Evolutionary conservation across 2,888 invertebrate genomes (phyloP).

Genomic region (Chrysomela aeneicollis): DNA sequence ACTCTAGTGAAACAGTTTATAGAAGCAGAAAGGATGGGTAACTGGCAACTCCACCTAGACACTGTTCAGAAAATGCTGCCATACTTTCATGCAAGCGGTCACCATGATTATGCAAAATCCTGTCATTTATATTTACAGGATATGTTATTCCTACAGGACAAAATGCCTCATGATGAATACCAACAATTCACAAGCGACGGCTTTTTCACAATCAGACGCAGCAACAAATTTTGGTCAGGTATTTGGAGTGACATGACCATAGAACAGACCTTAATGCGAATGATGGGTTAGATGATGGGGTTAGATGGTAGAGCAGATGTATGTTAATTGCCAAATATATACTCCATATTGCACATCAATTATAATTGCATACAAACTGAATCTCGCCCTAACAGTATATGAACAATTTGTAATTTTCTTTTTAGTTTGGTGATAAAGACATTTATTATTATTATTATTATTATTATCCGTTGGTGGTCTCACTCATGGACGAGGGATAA

Average conservation of each 20-base stretch:
- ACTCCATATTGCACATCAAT: too few relatives aligned
- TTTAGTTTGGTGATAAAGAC: too few relatives aligned
- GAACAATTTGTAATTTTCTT: too few relatives aligned
- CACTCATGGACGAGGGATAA: slow-evolving; percentile 36
- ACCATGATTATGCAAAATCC: slow-evolving; percentile 34
- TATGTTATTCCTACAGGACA: slow-evolving; percentile 41
- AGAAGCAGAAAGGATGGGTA: slow-evolving; percentile 49
- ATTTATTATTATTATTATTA: too few relatives aligned
- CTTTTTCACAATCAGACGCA: slow-evolving; percentile 30
- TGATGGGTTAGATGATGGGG: too few relatives aligned
- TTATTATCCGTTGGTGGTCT: slow-evolving; percentile 41
- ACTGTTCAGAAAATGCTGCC: slow-evolving; percentile 24
- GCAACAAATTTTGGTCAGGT: slow-evolving; percentile 43
- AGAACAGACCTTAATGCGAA: slow-evolving; percentile 49
- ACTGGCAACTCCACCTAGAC: slow-evolving; percentile 42
- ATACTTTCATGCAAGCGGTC: slow-evolving; percentile 25
- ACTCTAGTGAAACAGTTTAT: slow-evolving; percentile 48
- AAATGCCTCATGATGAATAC: slow-evolving; percentile 25
- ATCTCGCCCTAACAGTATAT: too few relatives aligned
- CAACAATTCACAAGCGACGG: slow-evolving; percentile 33
- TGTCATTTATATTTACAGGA: slow-evolving; percentile 48
- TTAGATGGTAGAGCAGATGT: too few relatives aligned
- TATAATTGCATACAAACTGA: too few relatives aligned
- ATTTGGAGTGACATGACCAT: slow-evolving; percentile 48
- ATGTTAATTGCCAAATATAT: too few relatives aligned